Base-by-base conservation (phyloP, 2,888 invertebrate genomes). In the Mimachlamys varia region DNA sequence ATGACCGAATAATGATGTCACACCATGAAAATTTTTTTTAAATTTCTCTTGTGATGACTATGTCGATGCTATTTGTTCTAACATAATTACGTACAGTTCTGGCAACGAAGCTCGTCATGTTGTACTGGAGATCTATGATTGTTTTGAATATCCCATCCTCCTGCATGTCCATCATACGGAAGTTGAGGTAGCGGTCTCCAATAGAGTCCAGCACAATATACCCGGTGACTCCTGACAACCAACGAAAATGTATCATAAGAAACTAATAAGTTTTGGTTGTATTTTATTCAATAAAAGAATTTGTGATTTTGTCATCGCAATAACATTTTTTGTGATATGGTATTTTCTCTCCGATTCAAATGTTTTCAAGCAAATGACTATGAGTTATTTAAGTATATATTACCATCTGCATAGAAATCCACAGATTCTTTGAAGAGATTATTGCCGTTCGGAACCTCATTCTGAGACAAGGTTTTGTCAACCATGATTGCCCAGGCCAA, bases 121-220 rank as follows among this genome's bases (percentile, higher is more conserved):
- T 91, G 90, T 93, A 94, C 89, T 91, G 90, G 89, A 95, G 93
- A 62, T 93, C 90, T 27, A 94, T 92, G 38, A 94, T 93, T 37
- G 91, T 93, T 89, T 93, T 92, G 90, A 95, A 95, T 17, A 92
- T 93, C 5, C 95, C 95, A 89, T 95, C 92, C 58, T 94, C 93
- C n/a, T 92, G 92, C 95, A 95, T 95, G 92, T 95, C 95, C 55
- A 95, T 89, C 27, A 95, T 93, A 92, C 93, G 94, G 62, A 95
- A 95, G 91, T 95, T 95, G 88, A 95, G 91, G 89, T 94, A 90
- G n/a, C 95, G 93, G 90, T 95, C 95, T 87, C 93, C 93, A 27
- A 93, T 93, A n/a, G 92, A 90, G 90, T 94, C 94, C 88, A 95
- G 92, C 1, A 93, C 93, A 10, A 95, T 92, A 2, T 91, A 90